Percentiles rank a stretch among this genome's conserved stretches.
Evolutionary conservation across 1,140 invertebrate genomes (phyloP).

Genomic region (Pinna nobilis): DNA sequence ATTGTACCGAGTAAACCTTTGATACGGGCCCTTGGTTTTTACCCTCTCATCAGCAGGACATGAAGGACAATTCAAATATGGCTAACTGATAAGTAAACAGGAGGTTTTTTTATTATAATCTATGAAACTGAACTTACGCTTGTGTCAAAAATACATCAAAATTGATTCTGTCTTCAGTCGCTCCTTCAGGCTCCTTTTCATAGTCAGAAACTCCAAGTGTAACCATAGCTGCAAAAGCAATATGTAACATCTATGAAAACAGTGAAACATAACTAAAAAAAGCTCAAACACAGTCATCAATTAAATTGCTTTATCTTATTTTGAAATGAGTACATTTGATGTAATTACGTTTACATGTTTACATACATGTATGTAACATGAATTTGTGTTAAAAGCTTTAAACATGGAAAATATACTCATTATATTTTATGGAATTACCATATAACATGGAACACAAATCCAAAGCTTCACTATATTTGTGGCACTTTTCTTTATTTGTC

Average conservation of each 20-base stretch:
- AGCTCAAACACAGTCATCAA: too few relatives aligned
- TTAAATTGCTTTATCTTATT: background rate
- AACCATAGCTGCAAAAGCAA: conserved; percentile 56
- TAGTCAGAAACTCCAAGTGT: conserved; percentile 59
- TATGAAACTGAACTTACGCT: conserved; percentile 55
- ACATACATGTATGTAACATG: background rate
- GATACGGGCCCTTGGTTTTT: too few relatives aligned
- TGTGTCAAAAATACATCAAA: conserved; percentile 63
- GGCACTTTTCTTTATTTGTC: too few relatives aligned
- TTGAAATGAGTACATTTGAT: background rate
- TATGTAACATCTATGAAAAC: conserved; percentile 15
- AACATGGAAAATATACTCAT: too few relatives aligned
- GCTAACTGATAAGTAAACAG: background rate
- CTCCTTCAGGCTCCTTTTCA: conserved; percentile 55
- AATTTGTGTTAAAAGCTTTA: background rate
- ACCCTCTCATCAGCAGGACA: too few relatives aligned
- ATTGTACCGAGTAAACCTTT: background rate
- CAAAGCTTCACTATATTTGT: background rate
- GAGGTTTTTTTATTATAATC: background rate
- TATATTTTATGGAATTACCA: too few relatives aligned
- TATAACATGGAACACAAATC: background rate
- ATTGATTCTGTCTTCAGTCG: conserved; percentile 56
- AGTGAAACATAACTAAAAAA: too few relatives aligned
- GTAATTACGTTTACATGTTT: background rate
- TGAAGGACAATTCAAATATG: background rate